Base-by-base conservation (phyloP, 2,888 invertebrate species). In the Julus scandinavius region DNA sequence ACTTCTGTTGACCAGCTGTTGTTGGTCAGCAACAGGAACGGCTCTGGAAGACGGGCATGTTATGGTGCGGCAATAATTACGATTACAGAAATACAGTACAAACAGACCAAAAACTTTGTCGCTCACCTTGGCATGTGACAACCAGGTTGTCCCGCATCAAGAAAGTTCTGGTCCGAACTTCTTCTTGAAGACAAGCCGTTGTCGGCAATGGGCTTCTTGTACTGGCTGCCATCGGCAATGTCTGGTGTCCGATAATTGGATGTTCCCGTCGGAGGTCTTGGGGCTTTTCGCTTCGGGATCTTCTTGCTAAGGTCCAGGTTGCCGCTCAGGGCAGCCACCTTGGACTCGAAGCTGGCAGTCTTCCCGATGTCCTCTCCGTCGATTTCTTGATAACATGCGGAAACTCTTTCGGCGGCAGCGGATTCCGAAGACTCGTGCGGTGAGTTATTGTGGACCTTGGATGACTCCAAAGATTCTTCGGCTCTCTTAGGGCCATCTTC, bases 221-320 rank as follows among this genome's bases (percentile, higher is more conserved):
- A 4, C 54, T 4, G 15, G 15, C 17, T 2, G 17, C 54, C 17
- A 54, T 54, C 54, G 1, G 17, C 13, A 5, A 17, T 54, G 17
- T 54, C 63, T 20, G 63, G 63, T 7, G 63, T 20, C 3, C 63
- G 63, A 20, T 40, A 38, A 11, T 85, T 85, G 85, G 84, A 54
- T 1, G 72, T 20, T 17, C 41, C 87, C 0, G 83, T 49, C 7
- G 90, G 90, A 17, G 90, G 90, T 7, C 88, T 87, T 0, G 90
- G 90, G 0, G 90, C 90, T 72, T 89, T 90, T 38, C 90, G 85
- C 88, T 90, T 90, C 9, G 89, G 89, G 13, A 63, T 87, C 38
- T 87, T 86, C 13, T 86, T 85, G 54, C 86, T 88, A 15, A 89
- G 88, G 87, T 90, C 89, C 6, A 90, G 88, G 83, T 87, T 88